phyloP scores from a whole-genome alignment of 2,888 invertebrate species.

The Lamellibrachia columna region DNA sequence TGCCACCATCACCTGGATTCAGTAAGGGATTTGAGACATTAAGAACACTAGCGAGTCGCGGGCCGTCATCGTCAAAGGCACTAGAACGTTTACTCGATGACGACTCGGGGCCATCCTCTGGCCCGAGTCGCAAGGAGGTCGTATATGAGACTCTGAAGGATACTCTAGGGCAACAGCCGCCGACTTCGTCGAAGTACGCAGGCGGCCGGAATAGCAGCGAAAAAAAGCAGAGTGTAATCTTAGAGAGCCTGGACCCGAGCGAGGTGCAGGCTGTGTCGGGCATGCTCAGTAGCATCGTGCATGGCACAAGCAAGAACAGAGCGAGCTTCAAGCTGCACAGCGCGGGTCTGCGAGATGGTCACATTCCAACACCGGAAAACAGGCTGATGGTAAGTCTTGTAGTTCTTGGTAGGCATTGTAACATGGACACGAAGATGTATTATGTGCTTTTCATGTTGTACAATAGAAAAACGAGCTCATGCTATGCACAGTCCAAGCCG shows the following conservation, averaged over 20 bases:
- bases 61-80: background rate
- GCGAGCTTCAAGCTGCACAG: conserved; percentile 54
- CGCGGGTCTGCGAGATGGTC: conserved; percentile 47
- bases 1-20: background rate
- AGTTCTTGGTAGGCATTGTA: background rate
- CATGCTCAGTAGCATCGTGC: conserved; percentile 56
- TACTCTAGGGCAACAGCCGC: conserved; percentile 35
- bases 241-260: conserved; percentile 60
- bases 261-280: conserved; percentile 64
- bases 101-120: background rate
- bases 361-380: conserved; percentile 57
- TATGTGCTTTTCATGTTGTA: background rate
- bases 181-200: background rate
- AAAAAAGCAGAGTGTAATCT: conserved; percentile 35
- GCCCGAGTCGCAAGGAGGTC: conserved; percentile 39
- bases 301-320: conserved; percentile 59
- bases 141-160: conserved; percentile 52
- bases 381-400: conserved; percentile 53
- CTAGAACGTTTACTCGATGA: conserved; percentile 30
- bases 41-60: conserved; percentile 1
- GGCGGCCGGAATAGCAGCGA: conserved; percentile 20
- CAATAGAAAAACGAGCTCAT: background rate
- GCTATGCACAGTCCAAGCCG: background rate
- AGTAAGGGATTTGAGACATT: background rate
- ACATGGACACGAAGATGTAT: background rate